Evolutionary conservation across 1,140 invertebrate genomes (phyloP), one percentile per base, ranked within the genome.

Genomic region (Zaprionus lachaisei): DNA sequence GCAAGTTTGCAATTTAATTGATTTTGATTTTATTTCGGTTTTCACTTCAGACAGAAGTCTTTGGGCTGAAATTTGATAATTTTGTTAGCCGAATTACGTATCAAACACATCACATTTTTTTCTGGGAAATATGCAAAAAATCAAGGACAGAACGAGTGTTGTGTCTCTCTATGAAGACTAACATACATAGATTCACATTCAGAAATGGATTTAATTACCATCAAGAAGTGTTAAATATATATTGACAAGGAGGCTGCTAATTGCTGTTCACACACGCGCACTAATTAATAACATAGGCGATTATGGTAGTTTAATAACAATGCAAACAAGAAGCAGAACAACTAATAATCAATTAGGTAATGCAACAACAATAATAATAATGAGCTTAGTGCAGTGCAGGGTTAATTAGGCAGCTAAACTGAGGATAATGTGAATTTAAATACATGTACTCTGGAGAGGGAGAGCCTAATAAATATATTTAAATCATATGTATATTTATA

Each of bases 241-340:
- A 15, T 28, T 6, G 28, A 34, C 41, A 49, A 49, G 15, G 56
- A 34, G 26, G 12, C n/a, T 56, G 24, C 26, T 57, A 60, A 68
- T 68, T 68, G 28, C 41, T 34, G 20, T 41, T 31, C 24, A 24
- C 34, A 28, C 54, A 2, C 47, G 7, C 47, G 9, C 47, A 41
- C 47, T 67, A 41, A 60, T 49, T 15, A 51, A 62, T 62, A 38
- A 62, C 22, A 62, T 38, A 47, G 47, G 28, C 57, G 47, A 70
- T 37, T 49, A n/a, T n/a, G n/a, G n/a, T n/a, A 57, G 17, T 24
- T 20, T 20, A n/a, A 28, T 41, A 17, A 41, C 20, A 64, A 37
- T 37, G 60, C 7, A 62, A 22, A 22, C 22, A 41, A 41, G 5
- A 44, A 5, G 4, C 4, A 38, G 14, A 15, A 24, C 24, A 17